phyloP scores from a whole-genome alignment of 2,113 vertebrate genomes.

The Chaetodon trifascialis region DNA sequence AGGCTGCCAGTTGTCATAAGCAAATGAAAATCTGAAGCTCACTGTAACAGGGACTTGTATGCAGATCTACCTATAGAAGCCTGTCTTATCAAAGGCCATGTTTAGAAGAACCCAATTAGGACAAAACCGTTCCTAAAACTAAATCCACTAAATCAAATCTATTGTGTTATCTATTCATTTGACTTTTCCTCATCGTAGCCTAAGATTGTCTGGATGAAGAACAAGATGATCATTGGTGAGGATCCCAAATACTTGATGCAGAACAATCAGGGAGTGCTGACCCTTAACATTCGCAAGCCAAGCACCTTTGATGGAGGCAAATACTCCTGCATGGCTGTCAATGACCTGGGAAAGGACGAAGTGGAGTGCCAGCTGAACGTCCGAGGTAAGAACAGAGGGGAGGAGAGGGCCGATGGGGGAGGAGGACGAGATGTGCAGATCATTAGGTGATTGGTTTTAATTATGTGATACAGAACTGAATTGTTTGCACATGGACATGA shows the following conservation, averaged over 20 bases:
- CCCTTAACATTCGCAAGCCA: constrained; percentile 90
- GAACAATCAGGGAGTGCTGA: constrained; percentile 91
- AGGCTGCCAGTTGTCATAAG: constrained; percentile 7
- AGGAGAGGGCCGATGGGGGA: background rate
- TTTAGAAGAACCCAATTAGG: background rate
- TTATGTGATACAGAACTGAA: background rate
- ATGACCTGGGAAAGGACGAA: constrained; percentile 87
- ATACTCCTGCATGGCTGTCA: constrained; percentile 88
- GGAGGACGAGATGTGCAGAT: background rate
- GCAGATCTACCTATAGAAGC: background rate
- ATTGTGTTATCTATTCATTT: background rate
- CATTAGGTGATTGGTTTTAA: background rate
- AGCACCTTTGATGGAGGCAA: constrained; percentile 88
- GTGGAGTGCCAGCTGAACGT: constrained; percentile 89
- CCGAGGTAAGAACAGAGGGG: constrained; percentile 76
- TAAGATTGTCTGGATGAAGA: constrained; percentile 93
- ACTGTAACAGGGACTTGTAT: background rate
- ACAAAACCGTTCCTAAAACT: background rate
- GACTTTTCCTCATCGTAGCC: constrained; percentile 78
- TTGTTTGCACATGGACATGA: background rate
- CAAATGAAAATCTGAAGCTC: constrained; percentile 10
- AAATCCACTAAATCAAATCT: background rate
- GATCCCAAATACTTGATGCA: constrained; percentile 91
- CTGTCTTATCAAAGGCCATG: constrained; percentile 10
- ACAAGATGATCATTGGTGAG: constrained; percentile 88